Evolutionary conservation across 2,113 vertebrate species (phyloP), one percentile per base, ranked within the genome.

Genomic region (Delphinus delphis): DNA sequence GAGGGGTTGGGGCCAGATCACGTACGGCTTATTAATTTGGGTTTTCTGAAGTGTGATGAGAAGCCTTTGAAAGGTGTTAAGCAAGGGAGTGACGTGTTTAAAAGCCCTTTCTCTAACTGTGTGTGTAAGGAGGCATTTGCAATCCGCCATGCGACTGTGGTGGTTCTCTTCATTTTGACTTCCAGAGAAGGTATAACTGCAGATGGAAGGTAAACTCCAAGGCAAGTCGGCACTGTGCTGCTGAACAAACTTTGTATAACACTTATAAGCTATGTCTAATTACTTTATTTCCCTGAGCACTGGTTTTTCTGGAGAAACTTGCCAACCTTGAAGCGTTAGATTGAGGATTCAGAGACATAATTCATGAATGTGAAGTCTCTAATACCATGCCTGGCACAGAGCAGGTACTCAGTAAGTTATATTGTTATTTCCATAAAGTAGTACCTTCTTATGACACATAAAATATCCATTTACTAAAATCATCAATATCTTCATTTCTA

Each of bases 271-370:
- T 67, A 23, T 53, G 55, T 31, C 15, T 25, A 55, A 36, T 71
- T 80, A 55, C 21, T 90, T 53, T 62, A 82, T 79, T 92, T 95
- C 63, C 65, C 33, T 79, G 62, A 93, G 44, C 60, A 67, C 44
- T 9, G 1, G 26, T 77, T 58, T 88, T 68, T 93, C 71, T 96
- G 73, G 62, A 96, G 68, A 87, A 90, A 74, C 58, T 90, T 88
- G 47, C 25, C 36, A 11, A 50, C 28, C 68, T 94, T n/a, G 7
- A 96, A 86, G 25, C 92, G 31, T 73, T 88, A 36, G 31, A 65
- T 0, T 84, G 85, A 79, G 31, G 23, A 67, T 73, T 67, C 91
- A 36, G 58, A 58, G 58, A 71, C 9, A 95, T 91, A 60, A 68
- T 60, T 55, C 77, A 83, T 36, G 4, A 92, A n/a, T 70, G n/a